These are phyloP conservation scores for Digitonthophagus gazella DNA, from an alignment of 2,888 invertebrate species.

Conservation along the genomic window DNA sequence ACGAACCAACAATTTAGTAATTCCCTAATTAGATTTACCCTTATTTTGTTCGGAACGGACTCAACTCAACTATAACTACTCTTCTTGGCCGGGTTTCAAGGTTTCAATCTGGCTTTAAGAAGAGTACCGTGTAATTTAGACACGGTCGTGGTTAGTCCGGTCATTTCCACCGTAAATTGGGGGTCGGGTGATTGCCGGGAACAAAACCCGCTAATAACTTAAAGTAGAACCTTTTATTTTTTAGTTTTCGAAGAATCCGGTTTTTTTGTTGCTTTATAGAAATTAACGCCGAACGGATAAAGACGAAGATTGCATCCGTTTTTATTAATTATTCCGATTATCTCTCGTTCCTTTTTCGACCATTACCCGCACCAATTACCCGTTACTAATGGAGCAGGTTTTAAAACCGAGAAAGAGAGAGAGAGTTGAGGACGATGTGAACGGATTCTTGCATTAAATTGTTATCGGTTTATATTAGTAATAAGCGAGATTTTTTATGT, in stretches of 20 bases:
- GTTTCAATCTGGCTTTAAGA: background rate
- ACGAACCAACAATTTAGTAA: too few species aligned
- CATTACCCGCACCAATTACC: background rate
- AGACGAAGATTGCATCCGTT: background rate
- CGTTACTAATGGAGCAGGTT: background rate
- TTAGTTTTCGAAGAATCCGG: background rate
- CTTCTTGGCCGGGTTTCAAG: too few species aligned
- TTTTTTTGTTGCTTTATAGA: too few species aligned
- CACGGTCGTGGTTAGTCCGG: background rate
- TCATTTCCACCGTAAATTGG: background rate
- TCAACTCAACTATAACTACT: too few species aligned
- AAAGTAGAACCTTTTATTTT: background rate
- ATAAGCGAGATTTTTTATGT: background rate
- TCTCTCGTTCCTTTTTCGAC: background rate
- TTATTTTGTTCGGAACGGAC: too few species aligned
- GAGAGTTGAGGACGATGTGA: too few species aligned
- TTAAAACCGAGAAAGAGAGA: background rate
- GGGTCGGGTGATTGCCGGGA: background rate
- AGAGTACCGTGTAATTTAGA: background rate
- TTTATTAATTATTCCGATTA: background rate
- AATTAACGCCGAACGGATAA: background rate
- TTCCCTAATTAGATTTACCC: too few species aligned
- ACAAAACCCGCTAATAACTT: background rate
- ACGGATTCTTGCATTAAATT: background rate
- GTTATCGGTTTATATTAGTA: background rate